Evolutionary conservation across 2,797 vertebrate species (phyloP).

Genomic region (Tenualosa ilisha): DNA sequence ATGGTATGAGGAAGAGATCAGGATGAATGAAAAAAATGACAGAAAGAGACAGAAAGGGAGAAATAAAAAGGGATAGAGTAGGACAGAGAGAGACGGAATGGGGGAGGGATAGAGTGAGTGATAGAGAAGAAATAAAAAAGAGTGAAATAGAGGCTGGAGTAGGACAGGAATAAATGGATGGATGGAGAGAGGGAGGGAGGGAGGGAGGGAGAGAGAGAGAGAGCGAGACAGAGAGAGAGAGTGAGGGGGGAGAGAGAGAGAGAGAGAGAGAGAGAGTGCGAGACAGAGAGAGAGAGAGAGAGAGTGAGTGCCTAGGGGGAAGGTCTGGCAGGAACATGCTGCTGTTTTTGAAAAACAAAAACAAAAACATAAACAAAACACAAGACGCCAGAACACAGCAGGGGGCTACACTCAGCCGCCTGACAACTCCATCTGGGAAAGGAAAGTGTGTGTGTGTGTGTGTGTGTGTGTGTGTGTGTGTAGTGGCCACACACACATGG

Average conservation of each 20-base stretch:
- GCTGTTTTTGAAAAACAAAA: conserved; percentile 12
- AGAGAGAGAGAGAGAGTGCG: background rate
- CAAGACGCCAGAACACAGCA: background rate
- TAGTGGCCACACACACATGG: background rate
- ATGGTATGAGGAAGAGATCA: background rate
- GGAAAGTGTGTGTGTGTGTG: conserved; percentile 28
- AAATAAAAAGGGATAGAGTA: background rate
- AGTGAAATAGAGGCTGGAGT: too few relatives aligned
- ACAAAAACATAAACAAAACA: background rate
- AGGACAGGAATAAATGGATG: too few relatives aligned
- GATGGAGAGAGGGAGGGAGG: too few relatives aligned
- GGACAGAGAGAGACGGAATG: too few relatives aligned
- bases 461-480: conserved; percentile 23
- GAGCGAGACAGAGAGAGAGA: background rate
- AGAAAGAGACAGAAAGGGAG: background rate
- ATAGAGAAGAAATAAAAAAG: too few relatives aligned
- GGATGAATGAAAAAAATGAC: background rate
- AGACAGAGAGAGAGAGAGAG: background rate
- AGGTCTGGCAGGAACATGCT: conserved; percentile 12
- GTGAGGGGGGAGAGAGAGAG: background rate
- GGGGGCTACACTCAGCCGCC: background rate
- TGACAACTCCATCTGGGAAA: background rate
- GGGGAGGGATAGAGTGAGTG: too few relatives aligned
- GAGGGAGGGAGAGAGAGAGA: too few relatives aligned
- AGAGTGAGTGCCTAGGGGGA: background rate